Evolutionary conservation across 2,888 invertebrate species (phyloP), one percentile per base, ranked within the genome.

Genomic region (Drosophila mimetica): DNA sequence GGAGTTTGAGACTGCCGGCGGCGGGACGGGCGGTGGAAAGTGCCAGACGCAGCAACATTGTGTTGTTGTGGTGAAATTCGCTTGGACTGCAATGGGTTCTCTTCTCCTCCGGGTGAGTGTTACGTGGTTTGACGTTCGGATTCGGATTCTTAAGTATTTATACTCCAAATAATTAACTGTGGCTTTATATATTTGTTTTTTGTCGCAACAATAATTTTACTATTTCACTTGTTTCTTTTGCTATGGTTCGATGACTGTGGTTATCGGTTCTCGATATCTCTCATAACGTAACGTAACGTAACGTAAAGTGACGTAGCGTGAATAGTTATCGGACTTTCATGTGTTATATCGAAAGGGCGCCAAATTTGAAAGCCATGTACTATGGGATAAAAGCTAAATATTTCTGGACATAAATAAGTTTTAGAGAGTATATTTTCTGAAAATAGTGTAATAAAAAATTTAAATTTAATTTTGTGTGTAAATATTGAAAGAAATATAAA

Each of bases 31-130:
- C 74, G 28, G 78, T 52, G 18, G 76, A 71, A 44, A 86, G 50
- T 64, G 86, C 88, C 61, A 88, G 65, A 55, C 90, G 81, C 57
- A 91, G 81, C 60, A 91, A 86, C 91, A 91, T 90, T 53, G 72
- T 87, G 54, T 42, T 61, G 60, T 69, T 79, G 58, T 88, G 86
- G 74, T 85, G 86, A 87, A 89, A 89, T 89, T 76, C 69, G 58
- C 11, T 1, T 65, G 13, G 7, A 55, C 9, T 52, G 32, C 52
- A 30, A 16, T 1, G 20, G 46, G 4, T 14, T 55, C 4, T n/a
- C 37, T 16, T 22, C 4, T 20, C 4, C 20, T 4, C 2, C 0
- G 7, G 5, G 14, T 16, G 20, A 13, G n/a, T 9, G 11, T 42
- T 28, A 5, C 22, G 7, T 28, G 2, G n/a, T 9, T 13, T 5